Percentiles rank a stretch among this genome's conserved stretches.
Evolutionary conservation across 2,113 vertebrate genomes (phyloP).

Genomic region (Cyprinus carpio): DNA sequence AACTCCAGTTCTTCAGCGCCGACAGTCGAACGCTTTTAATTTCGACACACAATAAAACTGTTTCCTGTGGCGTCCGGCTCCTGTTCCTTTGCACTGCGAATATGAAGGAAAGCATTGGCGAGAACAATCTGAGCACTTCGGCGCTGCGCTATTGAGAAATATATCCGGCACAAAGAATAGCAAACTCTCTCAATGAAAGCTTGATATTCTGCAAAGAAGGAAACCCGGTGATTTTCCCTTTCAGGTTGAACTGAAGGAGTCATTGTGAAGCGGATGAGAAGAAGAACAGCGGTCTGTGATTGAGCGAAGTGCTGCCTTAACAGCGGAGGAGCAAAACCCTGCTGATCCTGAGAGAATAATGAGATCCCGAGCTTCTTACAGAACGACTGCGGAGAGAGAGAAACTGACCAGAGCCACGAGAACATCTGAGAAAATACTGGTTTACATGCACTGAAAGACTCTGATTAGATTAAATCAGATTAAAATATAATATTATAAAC

Average conservation of each 20-base stretch:
- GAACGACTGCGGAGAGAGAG: not conserved
- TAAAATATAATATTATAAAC: too few species aligned
- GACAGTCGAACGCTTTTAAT: not conserved
- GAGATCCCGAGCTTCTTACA: not conserved
- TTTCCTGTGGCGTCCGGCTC: not conserved
- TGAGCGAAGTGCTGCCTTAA: slow-evolving; percentile 42
- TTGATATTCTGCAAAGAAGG: slow-evolving; percentile 3
- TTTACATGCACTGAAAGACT: too few species aligned
- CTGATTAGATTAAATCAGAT: too few species aligned
- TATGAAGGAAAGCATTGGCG: slow-evolving; percentile 19
- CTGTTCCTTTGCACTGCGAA: slow-evolving; percentile 14
- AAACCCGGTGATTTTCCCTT: slow-evolving; percentile 25
- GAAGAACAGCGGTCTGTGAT: slow-evolving; percentile 33
- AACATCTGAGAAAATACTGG: too few species aligned
- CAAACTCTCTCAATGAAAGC: slow-evolving; percentile 26
- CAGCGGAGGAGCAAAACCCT: not conserved
- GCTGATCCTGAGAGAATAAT: slow-evolving; percentile 36
- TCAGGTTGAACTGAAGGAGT: slow-evolving; percentile 15
- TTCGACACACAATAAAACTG: not conserved
- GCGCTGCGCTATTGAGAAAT: slow-evolving; percentile 18
- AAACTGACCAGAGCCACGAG: too few species aligned
- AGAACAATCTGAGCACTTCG: slow-evolving; percentile 37
- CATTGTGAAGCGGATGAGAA: slow-evolving; percentile 33
- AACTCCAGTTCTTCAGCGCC: not conserved
- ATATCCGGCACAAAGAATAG: not conserved